Conservation (phyloP, 2,797 vertebrate genomes). For the Gephyroberyx darwinii region DNA sequence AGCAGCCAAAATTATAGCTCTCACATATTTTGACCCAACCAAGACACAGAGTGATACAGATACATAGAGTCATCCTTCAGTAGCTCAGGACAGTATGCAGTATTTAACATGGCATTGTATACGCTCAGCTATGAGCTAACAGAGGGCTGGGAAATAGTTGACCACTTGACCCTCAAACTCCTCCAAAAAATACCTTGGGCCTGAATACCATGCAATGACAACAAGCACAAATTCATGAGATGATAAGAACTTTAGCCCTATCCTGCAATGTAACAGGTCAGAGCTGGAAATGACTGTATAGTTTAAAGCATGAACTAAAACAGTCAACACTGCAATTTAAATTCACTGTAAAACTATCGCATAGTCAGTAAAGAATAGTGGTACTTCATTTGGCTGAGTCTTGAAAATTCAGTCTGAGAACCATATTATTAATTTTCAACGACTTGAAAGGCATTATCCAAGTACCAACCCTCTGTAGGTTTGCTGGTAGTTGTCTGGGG, state of each 20-base stretch:
- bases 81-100: constrained; percentile 69
- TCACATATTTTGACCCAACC: constrained; percentile 6
- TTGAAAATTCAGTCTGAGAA: neutral
- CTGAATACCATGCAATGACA: constrained; percentile 28
- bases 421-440: neutral
- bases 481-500: constrained; percentile 80
- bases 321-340: neutral
- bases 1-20: constrained; percentile 1
- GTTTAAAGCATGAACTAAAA: neutral
- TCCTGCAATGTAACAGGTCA: neutral
- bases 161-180: constrained; percentile 61
- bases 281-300: neutral
- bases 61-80: constrained; percentile 50
- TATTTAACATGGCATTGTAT: constrained; percentile 77
- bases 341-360: neutral
- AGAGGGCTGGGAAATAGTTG: constrained; percentile 74
- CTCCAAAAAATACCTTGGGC: constrained; percentile 13
- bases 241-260: neutral
- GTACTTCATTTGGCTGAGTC: neutral
- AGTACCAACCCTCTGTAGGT: constrained; percentile 83
- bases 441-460: too few relatives aligned
- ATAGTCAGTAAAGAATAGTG: neutral
- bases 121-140: constrained; percentile 67
- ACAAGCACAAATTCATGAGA: constrained; percentile 37
- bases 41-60: constrained; percentile 25